Percentiles rank a stretch among this genome's conserved stretches.
These are phyloP conservation scores for Glossophaga mutica DNA, from an alignment of 2,797 vertebrate species.

Conservation along the genomic window DNA sequence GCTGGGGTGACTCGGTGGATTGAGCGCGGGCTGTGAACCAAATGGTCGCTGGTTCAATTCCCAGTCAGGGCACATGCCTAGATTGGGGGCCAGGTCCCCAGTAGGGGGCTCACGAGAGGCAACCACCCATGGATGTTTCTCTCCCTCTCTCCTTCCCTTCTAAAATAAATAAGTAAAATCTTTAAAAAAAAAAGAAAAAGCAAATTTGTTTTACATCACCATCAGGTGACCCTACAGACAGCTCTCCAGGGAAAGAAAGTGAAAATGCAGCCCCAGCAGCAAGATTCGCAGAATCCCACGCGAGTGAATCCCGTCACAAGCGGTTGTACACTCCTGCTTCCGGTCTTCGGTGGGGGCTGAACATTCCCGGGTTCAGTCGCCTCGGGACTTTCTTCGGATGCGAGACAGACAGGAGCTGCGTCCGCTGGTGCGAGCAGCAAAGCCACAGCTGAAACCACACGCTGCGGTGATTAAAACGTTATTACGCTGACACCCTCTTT, in stretches of 20 bases:
- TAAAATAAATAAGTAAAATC: too few relatives aligned
- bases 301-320: constrained; percentile 72
- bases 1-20: too few relatives aligned
- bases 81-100: too few relatives aligned
- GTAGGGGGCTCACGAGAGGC: too few relatives aligned
- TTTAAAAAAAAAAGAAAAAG: not conserved
- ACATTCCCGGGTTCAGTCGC: constrained; percentile 70
- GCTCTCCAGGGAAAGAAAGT: constrained; percentile 56
- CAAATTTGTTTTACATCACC: constrained; percentile 76
- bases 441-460: constrained; percentile 72
- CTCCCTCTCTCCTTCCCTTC: too few relatives aligned
- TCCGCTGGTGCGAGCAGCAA: constrained; percentile 70
- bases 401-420: constrained; percentile 29
- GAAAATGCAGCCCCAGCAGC: constrained; percentile 64
- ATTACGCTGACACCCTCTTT: constrained; percentile 82
- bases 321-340: constrained; percentile 66
- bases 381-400: constrained; percentile 70
- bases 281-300: constrained; percentile 79
- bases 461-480: constrained; percentile 80
- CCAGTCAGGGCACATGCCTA: too few relatives aligned
- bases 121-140: too few relatives aligned
- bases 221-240: too few relatives aligned
- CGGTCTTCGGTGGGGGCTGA: constrained; percentile 50
- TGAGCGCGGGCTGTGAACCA: too few relatives aligned
- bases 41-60: too few relatives aligned